Evolutionary conservation across 2,888 invertebrate species (phyloP).

Genomic region (Monopis laevigella): DNA sequence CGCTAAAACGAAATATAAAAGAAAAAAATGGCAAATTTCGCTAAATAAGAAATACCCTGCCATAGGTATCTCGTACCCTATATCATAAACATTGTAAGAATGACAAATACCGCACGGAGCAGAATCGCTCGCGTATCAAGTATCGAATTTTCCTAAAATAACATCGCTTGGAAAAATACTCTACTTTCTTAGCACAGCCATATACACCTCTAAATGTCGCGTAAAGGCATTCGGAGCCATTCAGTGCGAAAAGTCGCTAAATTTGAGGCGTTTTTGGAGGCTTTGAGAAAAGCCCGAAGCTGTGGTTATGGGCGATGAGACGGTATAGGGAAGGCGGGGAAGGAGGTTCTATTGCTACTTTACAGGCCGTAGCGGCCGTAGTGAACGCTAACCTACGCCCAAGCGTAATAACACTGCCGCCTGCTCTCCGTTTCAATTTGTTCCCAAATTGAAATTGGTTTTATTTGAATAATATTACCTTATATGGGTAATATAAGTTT

Average conservation of each 20-base stretch:
- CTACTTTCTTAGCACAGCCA: conserved; percentile 31
- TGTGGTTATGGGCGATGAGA: conserved; percentile 62
- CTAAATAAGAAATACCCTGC: conserved; percentile 47
- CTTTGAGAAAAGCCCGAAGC: conserved; percentile 60
- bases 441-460: conserved; percentile 68
- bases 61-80: conserved; percentile 22
- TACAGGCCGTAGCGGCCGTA: conserved; percentile 55
- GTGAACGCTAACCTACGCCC: conserved; percentile 55
- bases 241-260: conserved; percentile 51
- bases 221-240: conserved; percentile 55
- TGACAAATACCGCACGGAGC: conserved; percentile 26
- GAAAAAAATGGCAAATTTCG: conserved; percentile 26
- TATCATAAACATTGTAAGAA: conserved; percentile 29
- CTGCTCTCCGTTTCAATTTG: conserved; percentile 67
- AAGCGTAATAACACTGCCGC: conserved; percentile 60
- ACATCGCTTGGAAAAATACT: conserved; percentile 28
- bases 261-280: conserved; percentile 60
- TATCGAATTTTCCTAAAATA: conserved; percentile 34
- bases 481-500: conserved; percentile 17
- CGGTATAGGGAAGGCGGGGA: conserved; percentile 41
- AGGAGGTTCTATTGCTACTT: conserved; percentile 61
- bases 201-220: conserved; percentile 46
- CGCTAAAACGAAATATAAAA: conserved; percentile 9
- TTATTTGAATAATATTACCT: conserved; percentile 65
- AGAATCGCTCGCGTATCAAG: conserved; percentile 32